phyloP scores from a whole-genome alignment of 2,797 vertebrate genomes.

The Schizopygopsis pylzovi region DNA sequence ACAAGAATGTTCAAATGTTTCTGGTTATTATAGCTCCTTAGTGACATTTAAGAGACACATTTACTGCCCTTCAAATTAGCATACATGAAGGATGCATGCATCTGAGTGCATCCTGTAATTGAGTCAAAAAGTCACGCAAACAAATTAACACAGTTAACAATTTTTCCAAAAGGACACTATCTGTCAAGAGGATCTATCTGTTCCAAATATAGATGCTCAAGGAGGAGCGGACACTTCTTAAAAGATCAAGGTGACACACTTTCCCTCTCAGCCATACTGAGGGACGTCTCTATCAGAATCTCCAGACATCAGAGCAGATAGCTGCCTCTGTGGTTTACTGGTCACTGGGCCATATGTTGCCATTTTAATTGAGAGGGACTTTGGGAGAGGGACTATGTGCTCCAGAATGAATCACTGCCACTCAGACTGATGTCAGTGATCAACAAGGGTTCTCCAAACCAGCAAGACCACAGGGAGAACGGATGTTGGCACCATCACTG shows the following conservation, averaged over 20 bases:
- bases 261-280: slow-evolving; percentile 65
- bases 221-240: slow-evolving; percentile 55
- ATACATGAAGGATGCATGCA: background rate
- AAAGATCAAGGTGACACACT: slow-evolving; percentile 76
- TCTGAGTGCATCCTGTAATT: background rate
- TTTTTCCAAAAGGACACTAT: slow-evolving; percentile 27
- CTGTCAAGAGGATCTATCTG: slow-evolving; percentile 12
- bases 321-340: slow-evolving; percentile 71
- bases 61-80: slow-evolving; percentile 10
- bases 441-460: slow-evolving; percentile 56
- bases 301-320: slow-evolving; percentile 54
- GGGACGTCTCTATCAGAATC: slow-evolving; percentile 59
- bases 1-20: background rate
- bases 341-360: slow-evolving; percentile 79
- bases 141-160: slow-evolving; percentile 25
- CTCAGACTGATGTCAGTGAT: slow-evolving; percentile 66
- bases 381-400: slow-evolving; percentile 76
- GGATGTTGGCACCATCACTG: slow-evolving; percentile 40
- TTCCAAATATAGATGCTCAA: slow-evolving; percentile 61
- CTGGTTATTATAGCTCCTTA: slow-evolving; percentile 15
- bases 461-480: slow-evolving; percentile 51
- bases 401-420: slow-evolving; percentile 77
- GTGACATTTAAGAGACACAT: background rate
- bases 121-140: slow-evolving; percentile 35
- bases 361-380: slow-evolving; percentile 83